These are phyloP conservation scores for Chaunax sp. DNA, from an alignment of 2,797 vertebrate species.

Conservation along the genomic window DNA sequence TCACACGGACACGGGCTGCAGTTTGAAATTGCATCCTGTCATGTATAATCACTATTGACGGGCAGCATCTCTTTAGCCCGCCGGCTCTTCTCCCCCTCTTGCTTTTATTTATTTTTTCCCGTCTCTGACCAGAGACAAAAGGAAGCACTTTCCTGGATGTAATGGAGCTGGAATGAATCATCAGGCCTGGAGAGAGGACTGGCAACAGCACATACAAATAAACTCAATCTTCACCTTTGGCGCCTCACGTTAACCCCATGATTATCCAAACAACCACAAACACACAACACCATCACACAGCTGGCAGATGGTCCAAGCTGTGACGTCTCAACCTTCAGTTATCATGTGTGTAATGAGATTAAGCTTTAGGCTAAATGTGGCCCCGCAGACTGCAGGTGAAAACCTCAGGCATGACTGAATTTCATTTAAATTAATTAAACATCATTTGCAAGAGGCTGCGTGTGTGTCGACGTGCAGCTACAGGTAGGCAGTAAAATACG, in stretches of 20 bases:
- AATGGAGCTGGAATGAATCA: conserved; percentile 79
- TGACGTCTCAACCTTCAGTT: too few species aligned
- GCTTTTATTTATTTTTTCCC: conserved; percentile 28
- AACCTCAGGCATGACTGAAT: too few species aligned
- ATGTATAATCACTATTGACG: conserved; percentile 78
- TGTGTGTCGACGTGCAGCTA: neutral
- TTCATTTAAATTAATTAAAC: neutral
- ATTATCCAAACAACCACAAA: conserved; percentile 16
- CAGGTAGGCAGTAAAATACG: neutral
- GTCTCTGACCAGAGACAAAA: conserved; percentile 64
- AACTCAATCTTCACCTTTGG: conserved; percentile 28
- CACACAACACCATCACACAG: neutral
- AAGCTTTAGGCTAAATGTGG: too few species aligned
- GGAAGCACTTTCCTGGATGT: conserved; percentile 59
- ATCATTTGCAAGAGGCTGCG: neutral
- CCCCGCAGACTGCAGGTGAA: neutral
- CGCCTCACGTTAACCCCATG: conserved; percentile 17
- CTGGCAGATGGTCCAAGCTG: conserved; percentile 8
- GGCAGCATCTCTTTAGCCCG: conserved; percentile 55
- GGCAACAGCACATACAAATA: conserved; percentile 5
- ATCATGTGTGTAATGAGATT: too few species aligned
- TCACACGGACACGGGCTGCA: conserved; percentile 35
- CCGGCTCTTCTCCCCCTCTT: conserved; percentile 53
- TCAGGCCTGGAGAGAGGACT: conserved; percentile 49
- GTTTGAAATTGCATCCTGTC: conserved; percentile 78